phyloP scores from a whole-genome alignment of 2,113 vertebrate species.

The Sphaerodactylus townsendi region DNA sequence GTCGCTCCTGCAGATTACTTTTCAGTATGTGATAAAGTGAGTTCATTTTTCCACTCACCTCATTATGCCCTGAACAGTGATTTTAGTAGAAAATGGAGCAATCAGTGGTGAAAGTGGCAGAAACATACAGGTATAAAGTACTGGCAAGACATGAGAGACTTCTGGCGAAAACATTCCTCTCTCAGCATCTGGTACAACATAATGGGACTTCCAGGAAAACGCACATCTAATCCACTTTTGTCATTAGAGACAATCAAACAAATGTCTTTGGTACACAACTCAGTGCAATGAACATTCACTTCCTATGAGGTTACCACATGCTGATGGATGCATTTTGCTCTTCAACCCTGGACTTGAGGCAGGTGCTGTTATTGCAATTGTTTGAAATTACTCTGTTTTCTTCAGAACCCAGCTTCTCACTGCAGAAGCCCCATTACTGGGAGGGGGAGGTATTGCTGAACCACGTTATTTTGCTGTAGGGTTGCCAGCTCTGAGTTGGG shows the following conservation, averaged over 20 bases:
- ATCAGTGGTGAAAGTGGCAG: conserved; percentile 2
- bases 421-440: neutral
- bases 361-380: too few relatives aligned
- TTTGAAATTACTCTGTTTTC: neutral
- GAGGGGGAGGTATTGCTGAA: too few relatives aligned
- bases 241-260: neutral
- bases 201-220: conserved; percentile 2
- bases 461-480: too few relatives aligned
- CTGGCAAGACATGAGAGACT: neutral
- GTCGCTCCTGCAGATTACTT: neutral
- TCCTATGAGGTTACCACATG: neutral
- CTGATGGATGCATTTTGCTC: neutral
- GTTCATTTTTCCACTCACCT: conserved; percentile 12
- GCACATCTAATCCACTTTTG: neutral
- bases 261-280: neutral
- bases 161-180: conserved; percentile 1
- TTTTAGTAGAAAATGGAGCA: neutral
- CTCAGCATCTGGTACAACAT: neutral
- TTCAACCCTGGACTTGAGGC: neutral
- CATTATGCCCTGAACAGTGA: neutral
- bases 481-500: too few relatives aligned
- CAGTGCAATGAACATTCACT: neutral
- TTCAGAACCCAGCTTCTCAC: neutral
- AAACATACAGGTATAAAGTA: neutral
- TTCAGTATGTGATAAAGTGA: conserved; percentile 9